Conservation (phyloP, 2,797 vertebrate species). For the Bradypodion pumilum region DNA sequence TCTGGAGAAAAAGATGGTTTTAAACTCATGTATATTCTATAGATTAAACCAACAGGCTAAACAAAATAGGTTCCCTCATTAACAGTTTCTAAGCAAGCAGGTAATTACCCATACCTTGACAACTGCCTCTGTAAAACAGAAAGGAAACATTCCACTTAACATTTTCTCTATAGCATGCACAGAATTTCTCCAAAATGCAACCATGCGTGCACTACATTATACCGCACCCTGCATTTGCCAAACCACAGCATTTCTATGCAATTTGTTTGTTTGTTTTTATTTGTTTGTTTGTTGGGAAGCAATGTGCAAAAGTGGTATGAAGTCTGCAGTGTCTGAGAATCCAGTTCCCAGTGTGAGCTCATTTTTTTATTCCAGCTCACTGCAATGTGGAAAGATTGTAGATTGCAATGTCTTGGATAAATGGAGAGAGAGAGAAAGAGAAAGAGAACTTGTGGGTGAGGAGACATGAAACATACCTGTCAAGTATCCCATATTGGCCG, state of each 20-base stretch:
- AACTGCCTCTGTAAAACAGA: constrained; percentile 70
- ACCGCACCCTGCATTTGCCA: constrained; percentile 52
- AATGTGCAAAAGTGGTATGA: constrained; percentile 77
- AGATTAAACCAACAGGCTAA: constrained; percentile 12
- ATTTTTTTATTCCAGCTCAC: constrained; percentile 61
- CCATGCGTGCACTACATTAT: constrained; percentile 75
- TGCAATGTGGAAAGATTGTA: constrained; percentile 61
- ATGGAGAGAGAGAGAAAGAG: neutral
- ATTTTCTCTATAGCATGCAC: constrained; percentile 77
- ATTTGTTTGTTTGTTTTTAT: constrained; percentile 44
- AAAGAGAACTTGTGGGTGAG: neutral
- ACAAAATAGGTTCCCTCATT: constrained; percentile 35
- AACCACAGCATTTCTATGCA: constrained; percentile 65
- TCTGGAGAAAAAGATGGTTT: constrained; percentile 23
- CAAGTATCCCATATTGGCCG: too few species aligned
- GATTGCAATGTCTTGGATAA: neutral
- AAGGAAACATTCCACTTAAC: constrained; percentile 71
- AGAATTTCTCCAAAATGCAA: constrained; percentile 73
- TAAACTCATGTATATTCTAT: neutral
- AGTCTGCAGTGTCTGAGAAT: constrained; percentile 54
- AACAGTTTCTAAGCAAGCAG: constrained; percentile 50
- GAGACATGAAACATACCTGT: too few species aligned
- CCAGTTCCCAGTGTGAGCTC: constrained; percentile 52
- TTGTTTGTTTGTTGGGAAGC: constrained; percentile 34
- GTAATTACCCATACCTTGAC: constrained; percentile 72